Evolutionary conservation across 30 jellyfish, hydroid and myxozoan genomes (phyloP), one percentile per base, ranked within the genome.

Genomic region (Cassiopea andromeda): DNA sequence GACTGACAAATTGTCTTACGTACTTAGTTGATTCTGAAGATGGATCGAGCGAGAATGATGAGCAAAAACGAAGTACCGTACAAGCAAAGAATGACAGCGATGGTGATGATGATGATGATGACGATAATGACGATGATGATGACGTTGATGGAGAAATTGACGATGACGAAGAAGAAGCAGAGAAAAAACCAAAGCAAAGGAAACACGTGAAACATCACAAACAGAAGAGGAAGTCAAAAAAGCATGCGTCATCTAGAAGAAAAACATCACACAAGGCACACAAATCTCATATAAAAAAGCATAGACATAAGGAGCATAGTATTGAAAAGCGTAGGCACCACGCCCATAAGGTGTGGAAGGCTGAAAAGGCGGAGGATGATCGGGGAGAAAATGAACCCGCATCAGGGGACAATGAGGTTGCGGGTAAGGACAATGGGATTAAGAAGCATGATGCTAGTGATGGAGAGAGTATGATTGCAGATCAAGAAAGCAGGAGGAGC

Each of bases 41-140:
- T 57, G 79, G 84, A 49, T 67, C 84, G 12, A 83, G 83, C 58
- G 92, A 72, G 60, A 80, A 75, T 49, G 84, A 82, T 19, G 92
- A 81, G 80, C 85, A 81, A 46, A 82, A 90, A 60, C 69, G 89
- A 47, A 81, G 89, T 49, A 69, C 92, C 1, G 81, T 61, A 38
- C 85, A 59, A 16, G 9, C 74, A 8, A 77, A 73, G 44, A 88
- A 75, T 57, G 97, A 84, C 7, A 88, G 78, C 44, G 78, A 59
- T 67, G 88, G 66, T 64, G 89, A 75, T 47, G 93, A 58, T 14
- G 82, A 48, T 17, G 87, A 67, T 27, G 92, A 83, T 54, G 92
- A 83, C 48, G 97, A 74, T 44, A 89, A 60, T 54, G 88, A 58
- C 16, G 85, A 59, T 57, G 80, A 17, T 8, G 91, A 60, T 16